Conservation (phyloP, 1,140 invertebrate genomes). For the Mycetomoellerius zeteki region DNA sequence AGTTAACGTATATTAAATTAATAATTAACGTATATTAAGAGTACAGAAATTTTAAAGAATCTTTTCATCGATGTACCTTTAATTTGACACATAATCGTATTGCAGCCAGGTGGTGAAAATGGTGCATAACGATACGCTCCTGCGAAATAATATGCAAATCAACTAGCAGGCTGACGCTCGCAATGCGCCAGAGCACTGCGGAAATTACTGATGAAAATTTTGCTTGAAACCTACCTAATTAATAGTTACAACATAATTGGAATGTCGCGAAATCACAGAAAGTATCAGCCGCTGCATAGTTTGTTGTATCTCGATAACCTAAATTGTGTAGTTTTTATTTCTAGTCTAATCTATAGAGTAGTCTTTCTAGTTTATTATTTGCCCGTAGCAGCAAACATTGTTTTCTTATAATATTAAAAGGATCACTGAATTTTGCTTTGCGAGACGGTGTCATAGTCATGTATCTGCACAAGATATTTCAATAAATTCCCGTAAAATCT, state of each 20-base stretch:
- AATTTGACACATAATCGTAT: slow-evolving; percentile 47
- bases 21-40: neutral
- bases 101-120: slow-evolving; percentile 64
- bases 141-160: slow-evolving; percentile 82
- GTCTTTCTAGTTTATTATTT: neutral
- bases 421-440: neutral
- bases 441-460: neutral
- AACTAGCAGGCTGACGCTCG: slow-evolving; percentile 71
- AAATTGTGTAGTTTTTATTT: neutral
- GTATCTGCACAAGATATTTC: neutral
- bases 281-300: slow-evolving; percentile 41
- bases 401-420: neutral
- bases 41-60: neutral
- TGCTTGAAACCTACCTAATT: slow-evolving; percentile 82
- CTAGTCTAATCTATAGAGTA: too few species aligned
- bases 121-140: slow-evolving; percentile 58
- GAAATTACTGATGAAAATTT: slow-evolving; percentile 85
- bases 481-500: neutral
- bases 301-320: neutral
- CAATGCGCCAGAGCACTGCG: slow-evolving; percentile 66
- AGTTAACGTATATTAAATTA: too few species aligned
- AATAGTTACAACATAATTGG: slow-evolving; percentile 80
- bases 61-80: slow-evolving; percentile 15
- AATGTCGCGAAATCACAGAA: slow-evolving; percentile 78
- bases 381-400: neutral